Evolutionary conservation across 2,113 vertebrate genomes (phyloP), one percentile per base, ranked within the genome.

Genomic region (Lontra canadensis): DNA sequence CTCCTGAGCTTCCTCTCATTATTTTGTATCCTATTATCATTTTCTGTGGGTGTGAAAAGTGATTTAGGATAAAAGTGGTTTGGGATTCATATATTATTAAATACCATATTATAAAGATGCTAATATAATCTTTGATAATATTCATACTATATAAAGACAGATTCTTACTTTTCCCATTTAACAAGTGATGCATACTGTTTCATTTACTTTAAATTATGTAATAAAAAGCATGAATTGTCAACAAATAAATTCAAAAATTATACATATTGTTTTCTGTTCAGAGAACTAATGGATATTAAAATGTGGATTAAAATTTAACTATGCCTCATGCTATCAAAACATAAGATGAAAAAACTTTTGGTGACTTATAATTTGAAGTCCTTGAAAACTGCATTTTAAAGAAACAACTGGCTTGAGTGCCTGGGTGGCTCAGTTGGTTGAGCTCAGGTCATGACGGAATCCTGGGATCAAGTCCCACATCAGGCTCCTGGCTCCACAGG

Each of bases 181-280:
- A 93, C 90, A 98, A 98, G 88, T 96, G 94, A 96, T 97, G 92
- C 95, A 96, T 97, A 94, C 57, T 59, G 25, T 78, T 98, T 96
- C 86, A 96, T 96, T 97, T 94, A 96, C 49, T 97, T 98, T 94
- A 92, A 97, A 96, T 96, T 96, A 96, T 95, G 87, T 92, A 97
- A 95, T 95, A 95, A 90, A 97, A 96, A 96, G 31, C 65, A 92
- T 94, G 57, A 95, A 79, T 94, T 95, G 69, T 97, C 97, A 97
- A 97, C 90, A 98, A 96, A 97, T 95, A 98, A 95, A 97, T 97
- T 96, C 23, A 94, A 87, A 94, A 87, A 52, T 97, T 87, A 94
- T 96, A 94, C 71, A 94, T 76, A 97, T 81, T 87, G 18, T 85
- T 94, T 95, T 92, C 65, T 49, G 47, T 96, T 96, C 89, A 12